Evolutionary conservation across 2,797 vertebrate species (phyloP).

Genomic region (Aplochiton taeniatus): DNA sequence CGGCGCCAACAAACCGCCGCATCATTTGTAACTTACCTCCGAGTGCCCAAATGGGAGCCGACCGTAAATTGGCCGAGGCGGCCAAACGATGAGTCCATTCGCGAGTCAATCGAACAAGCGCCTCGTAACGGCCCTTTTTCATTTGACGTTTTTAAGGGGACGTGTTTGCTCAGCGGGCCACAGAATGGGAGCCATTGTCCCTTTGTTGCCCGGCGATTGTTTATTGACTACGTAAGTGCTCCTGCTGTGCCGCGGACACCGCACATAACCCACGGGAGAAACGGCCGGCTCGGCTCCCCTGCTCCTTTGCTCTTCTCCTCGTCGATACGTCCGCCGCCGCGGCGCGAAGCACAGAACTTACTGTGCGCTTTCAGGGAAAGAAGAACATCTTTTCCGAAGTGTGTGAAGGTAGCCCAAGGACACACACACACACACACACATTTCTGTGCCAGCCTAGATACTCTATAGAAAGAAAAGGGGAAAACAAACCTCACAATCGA

Average conservation of each 20-base stretch:
- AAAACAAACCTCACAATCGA: too few relatives aligned
- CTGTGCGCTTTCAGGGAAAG: too few relatives aligned
- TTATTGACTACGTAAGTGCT: constrained; percentile 65
- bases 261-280: constrained; percentile 52
- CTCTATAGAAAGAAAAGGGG: too few relatives aligned
- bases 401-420: too few relatives aligned
- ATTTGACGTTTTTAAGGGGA: constrained; percentile 72
- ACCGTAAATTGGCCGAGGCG: constrained; percentile 52
- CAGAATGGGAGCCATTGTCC: constrained; percentile 64
- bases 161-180: constrained; percentile 59
- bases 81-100: constrained; percentile 67
- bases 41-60: constrained; percentile 46
- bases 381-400: too few relatives aligned
- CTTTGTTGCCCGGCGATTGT: constrained; percentile 73
- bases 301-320: constrained; percentile 36
- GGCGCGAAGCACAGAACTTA: constrained; percentile 14
- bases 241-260: constrained; percentile 43
- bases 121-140: constrained; percentile 58
- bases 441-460: too few relatives aligned
- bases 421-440: background rate
- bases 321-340: constrained; percentile 46
- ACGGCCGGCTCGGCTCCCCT: background rate
- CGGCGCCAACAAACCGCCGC: background rate
- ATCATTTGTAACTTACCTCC: constrained; percentile 13
- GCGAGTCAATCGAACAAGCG: constrained; percentile 64